Conservation (phyloP, 2,888 invertebrate species). For the Trisateles emortualis region DNA sequence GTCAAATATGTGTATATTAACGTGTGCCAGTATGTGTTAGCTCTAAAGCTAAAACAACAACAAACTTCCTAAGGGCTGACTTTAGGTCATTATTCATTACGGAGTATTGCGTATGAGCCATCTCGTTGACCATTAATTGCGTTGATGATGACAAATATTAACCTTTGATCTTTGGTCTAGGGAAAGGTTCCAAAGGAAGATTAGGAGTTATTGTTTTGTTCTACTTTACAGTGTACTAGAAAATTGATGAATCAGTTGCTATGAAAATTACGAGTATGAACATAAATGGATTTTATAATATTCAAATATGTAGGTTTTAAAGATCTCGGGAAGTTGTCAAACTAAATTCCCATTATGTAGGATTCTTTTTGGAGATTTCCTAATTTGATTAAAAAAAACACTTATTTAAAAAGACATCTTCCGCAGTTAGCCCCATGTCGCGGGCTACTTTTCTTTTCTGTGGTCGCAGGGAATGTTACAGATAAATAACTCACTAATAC, state of each 20-base stretch:
- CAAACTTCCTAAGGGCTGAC: slow-evolving; percentile 15
- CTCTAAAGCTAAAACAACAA: slow-evolving; percentile 18
- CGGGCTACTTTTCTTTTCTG: too few relatives aligned
- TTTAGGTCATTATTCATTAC: slow-evolving; percentile 32
- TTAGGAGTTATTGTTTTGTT: neutral
- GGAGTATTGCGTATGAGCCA: slow-evolving; percentile 17
- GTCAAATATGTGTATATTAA: too few relatives aligned
- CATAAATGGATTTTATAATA: too few relatives aligned
- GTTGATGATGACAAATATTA: slow-evolving; percentile 40
- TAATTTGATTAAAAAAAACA: too few relatives aligned
- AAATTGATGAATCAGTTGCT: neutral
- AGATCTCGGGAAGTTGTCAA: too few relatives aligned
- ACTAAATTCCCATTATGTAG: too few relatives aligned
- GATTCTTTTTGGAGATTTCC: too few relatives aligned
- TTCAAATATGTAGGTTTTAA: too few relatives aligned
- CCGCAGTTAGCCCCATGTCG: too few relatives aligned
- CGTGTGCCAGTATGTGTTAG: neutral
- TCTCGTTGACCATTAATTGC: slow-evolving; percentile 34
- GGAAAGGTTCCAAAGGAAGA: neutral
- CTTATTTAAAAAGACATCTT: too few relatives aligned
- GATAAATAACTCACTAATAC: too few relatives aligned
- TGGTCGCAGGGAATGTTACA: too few relatives aligned
- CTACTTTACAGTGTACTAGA: neutral
- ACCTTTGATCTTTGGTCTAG: slow-evolving; percentile 22
- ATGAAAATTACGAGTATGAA: neutral